phyloP scores from a whole-genome alignment of 2,113 vertebrate genomes.

The Aphyosemion australe region DNA sequence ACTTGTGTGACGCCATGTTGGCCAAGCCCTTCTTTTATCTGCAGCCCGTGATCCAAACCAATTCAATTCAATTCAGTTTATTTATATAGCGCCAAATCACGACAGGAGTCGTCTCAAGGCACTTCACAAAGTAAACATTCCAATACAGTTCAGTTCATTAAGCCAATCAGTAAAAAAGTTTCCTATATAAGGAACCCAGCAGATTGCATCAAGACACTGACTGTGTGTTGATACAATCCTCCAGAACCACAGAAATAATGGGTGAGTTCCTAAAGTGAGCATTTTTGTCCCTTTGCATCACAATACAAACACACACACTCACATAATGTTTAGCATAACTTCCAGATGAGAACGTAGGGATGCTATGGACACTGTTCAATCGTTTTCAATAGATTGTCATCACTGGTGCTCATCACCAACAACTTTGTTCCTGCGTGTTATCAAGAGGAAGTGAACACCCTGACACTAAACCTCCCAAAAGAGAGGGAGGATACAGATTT shows the following conservation, averaged over 20 bases:
- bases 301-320: not conserved
- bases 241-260: not conserved
- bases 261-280: not conserved
- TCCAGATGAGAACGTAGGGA: constrained; percentile 32
- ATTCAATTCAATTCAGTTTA: too few species aligned
- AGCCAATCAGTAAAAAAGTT: too few species aligned
- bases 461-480: constrained; percentile 32
- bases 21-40: not conserved
- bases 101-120: too few species aligned
- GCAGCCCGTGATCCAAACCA: not conserved
- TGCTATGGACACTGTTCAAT: constrained; percentile 5
- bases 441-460: constrained; percentile 60
- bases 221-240: too few species aligned
- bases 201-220: too few species aligned
- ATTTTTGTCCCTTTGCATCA: not conserved
- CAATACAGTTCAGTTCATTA: too few species aligned
- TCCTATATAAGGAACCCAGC: too few species aligned
- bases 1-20: not conserved
- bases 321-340: not conserved
- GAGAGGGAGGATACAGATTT: constrained; percentile 42
- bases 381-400: constrained; percentile 27
- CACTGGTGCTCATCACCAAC: constrained; percentile 12
- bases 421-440: constrained; percentile 14
- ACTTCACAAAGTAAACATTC: too few species aligned
- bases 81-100: too few species aligned